These are phyloP conservation scores for Theonella swinhoei DNA, from an alignment of 37 sponge, comb jelly and placozoan genomes.

Conservation along the genomic window DNA sequence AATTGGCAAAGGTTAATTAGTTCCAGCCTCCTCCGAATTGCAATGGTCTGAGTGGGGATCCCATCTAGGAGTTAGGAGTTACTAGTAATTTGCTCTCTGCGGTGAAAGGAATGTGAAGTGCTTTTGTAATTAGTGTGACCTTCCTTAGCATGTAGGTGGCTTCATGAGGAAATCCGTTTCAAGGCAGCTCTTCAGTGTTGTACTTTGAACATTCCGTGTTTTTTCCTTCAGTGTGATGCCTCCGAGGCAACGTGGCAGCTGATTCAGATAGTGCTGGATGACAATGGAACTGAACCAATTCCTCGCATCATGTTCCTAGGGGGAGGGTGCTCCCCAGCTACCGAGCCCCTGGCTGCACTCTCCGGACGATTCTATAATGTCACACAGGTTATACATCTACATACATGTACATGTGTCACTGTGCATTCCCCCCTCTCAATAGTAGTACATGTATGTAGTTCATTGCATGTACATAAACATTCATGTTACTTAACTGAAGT, in stretches of 20 bases:
- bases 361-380: slow-evolving; percentile 52
- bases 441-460: not conserved
- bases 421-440: not conserved
- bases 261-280: slow-evolving; percentile 38
- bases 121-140: too few relatives aligned
- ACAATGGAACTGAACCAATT: not conserved
- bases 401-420: not conserved
- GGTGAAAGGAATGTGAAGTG: too few relatives aligned
- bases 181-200: not conserved
- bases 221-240: slow-evolving; percentile 49
- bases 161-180: too few relatives aligned
- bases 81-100: too few relatives aligned
- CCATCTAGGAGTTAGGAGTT: too few relatives aligned
- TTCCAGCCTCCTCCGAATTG: too few relatives aligned
- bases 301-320: slow-evolving; percentile 62
- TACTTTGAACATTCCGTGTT: not conserved
- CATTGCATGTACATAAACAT: too few relatives aligned
- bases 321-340: slow-evolving; percentile 61
- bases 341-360: slow-evolving; percentile 62
- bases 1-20: too few relatives aligned
- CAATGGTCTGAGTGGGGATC: too few relatives aligned
- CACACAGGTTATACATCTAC: slow-evolving; percentile 44
- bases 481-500: not conserved
- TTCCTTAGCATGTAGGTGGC: too few relatives aligned
- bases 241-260: slow-evolving; percentile 75